A percentile compares a stretch with the other conserved stretches of the same genome.
Conservation (phyloP, 2,797 vertebrate genomes). For the Delichon dasypus region DNA sequence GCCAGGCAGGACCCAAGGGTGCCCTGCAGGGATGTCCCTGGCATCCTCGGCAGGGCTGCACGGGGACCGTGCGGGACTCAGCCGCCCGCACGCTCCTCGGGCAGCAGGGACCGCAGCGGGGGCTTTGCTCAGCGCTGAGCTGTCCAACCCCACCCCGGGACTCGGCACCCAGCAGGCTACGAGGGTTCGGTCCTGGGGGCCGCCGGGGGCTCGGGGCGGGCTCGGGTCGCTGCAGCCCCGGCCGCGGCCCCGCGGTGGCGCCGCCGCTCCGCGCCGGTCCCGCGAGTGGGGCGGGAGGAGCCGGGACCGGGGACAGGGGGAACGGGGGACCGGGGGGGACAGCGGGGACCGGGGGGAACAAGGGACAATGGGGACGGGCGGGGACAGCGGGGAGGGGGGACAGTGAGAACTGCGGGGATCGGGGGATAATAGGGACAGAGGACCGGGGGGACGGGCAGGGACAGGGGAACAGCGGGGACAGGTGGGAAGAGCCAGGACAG, state of each 20-base stretch:
- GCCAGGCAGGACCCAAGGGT: neutral
- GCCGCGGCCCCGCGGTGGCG: conserved; percentile 18
- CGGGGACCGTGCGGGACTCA: accelerated
- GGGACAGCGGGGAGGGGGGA: neutral
- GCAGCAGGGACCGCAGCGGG: neutral
- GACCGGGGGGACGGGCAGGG: too few species aligned
- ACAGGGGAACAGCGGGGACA: too few species aligned
- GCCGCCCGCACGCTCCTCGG: accelerated
- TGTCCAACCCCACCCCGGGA: neutral
- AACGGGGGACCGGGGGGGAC: too few species aligned
- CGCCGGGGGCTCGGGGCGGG: neutral
- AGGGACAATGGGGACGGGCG: too few species aligned
- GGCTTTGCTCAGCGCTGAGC: accelerated
- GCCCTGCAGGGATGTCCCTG: neutral
- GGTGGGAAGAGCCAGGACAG: too few species aligned
- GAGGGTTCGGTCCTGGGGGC: neutral
- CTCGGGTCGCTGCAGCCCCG: conserved; percentile 8
- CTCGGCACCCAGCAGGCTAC: neutral
- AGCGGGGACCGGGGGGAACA: neutral
- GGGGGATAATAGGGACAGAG: neutral
- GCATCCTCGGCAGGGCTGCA: neutral
- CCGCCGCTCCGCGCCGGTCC: neutral
- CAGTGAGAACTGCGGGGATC: too few species aligned
- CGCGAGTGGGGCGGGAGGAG: neutral
- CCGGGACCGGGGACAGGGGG: neutral